Evolutionary conservation across 2,888 invertebrate species (phyloP).

Genomic region (Tridacna crocea): DNA sequence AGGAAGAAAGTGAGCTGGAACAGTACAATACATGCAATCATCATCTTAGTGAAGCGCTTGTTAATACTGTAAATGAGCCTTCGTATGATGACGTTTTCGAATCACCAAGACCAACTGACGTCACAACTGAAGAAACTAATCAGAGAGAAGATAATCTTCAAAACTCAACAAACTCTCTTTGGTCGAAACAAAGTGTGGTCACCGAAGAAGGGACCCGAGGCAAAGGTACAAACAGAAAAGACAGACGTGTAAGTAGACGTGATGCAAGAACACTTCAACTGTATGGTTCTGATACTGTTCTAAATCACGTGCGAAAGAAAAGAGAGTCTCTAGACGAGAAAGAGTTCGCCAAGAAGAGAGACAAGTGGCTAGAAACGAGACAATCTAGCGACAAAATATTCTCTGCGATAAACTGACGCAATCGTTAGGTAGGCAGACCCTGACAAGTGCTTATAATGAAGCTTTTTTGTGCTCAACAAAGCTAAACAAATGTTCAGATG

Average conservation of each 20-base stretch:
- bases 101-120: conserved; percentile 8
- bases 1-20: background rate
- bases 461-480: too few species aligned
- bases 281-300: conserved; percentile 12
- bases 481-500: too few species aligned
- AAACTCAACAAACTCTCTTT: conserved; percentile 13
- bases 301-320: conserved; percentile 19
- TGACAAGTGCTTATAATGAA: too few species aligned
- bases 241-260: background rate
- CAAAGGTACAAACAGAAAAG: background rate
- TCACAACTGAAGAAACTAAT: background rate
- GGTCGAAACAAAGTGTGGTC: background rate
- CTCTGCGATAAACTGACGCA: background rate
- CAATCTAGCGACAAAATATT: conserved; percentile 12
- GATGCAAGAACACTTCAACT: background rate
- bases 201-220: background rate
- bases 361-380: conserved; percentile 8
- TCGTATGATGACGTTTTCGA: background rate
- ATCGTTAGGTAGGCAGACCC: background rate
- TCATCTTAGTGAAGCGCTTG: background rate
- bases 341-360: conserved; percentile 16
- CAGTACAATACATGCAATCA: background rate
- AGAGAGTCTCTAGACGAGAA: conserved; percentile 18
- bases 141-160: background rate
- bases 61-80: background rate